phyloP scores from a whole-genome alignment of 2,797 vertebrate species.

The Cygnus olor region DNA sequence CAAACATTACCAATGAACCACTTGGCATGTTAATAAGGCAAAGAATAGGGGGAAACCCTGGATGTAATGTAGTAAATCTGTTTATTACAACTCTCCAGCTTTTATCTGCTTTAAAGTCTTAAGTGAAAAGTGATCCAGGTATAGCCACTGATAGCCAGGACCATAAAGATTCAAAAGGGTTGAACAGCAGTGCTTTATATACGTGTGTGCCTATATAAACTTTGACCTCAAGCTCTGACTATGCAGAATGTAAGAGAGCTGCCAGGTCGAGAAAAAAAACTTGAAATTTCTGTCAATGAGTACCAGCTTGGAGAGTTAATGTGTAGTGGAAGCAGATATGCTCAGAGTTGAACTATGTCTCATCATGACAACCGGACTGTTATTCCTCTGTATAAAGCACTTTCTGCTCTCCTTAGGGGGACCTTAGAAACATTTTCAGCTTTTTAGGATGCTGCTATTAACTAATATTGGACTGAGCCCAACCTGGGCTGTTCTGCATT shows the following conservation, averaged over 20 bases:
- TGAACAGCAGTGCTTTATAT: background rate
- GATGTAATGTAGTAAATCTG: background rate
- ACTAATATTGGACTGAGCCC: background rate
- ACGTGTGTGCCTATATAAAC: background rate
- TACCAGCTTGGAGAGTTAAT: background rate
- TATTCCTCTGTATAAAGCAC: background rate
- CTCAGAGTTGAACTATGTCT: background rate
- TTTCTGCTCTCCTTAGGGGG: background rate
- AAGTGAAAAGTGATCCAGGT: background rate
- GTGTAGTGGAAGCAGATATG: background rate
- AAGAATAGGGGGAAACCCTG: background rate
- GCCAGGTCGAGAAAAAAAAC: background rate
- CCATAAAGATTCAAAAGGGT: background rate
- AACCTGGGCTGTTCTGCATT: background rate
- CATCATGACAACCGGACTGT: background rate
- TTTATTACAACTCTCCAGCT: background rate
- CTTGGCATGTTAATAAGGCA: background rate
- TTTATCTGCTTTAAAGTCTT: background rate
- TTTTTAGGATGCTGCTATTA: background rate
- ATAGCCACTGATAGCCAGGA: background rate
- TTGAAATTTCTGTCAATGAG: background rate
- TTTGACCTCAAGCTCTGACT: background rate
- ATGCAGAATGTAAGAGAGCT: background rate
- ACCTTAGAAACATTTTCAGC: background rate
- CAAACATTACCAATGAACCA: background rate